Base-by-base conservation (phyloP, 2,113 vertebrate species). In the Serilophus lunatus region DNA sequence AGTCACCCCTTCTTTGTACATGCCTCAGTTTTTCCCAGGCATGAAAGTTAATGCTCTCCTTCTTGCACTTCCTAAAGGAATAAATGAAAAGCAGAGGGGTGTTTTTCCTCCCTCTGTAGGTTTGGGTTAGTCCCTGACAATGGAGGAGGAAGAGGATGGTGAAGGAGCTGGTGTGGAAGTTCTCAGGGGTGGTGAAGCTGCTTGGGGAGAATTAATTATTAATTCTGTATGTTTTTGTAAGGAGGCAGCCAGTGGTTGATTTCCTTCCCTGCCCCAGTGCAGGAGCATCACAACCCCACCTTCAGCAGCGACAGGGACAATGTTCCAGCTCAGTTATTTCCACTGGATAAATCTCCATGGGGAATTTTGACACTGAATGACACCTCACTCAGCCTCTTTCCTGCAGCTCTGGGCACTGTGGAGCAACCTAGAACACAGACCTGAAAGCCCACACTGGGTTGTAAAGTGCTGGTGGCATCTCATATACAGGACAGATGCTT, bases 221-320 rank as follows among this genome's bases (percentile, higher is more conserved):
- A 66, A 53, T 44, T 71, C 16, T 22, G 8, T 19, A 14, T 47
- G 4, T 6, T 70, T 75, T 36, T 35, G 28, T n/a, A 19, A 66
- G 56, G n/a, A 47, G 22, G 51, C 50, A 57, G 66, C 26, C 9
- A 0, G 3, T 17, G 50, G 13, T 45, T 60, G 26, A 23, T 68
- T 47, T 42, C 22, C 23, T n/a, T 23, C 40, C 22, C 28, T 45
- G 33, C 22, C 63, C 4, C 1, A 18, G 7, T 1, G 28, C 63
- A 3, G 24, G 42, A n/a, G 24, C 14, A 6, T 44, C 1, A 1
- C 44, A 81, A n/a, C 40, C 26, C 40, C 0, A 1, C 0, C 0
- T 12, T 40, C 42, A 20, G 35, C 0, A 0, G 49, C 44, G 50
- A 60, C 2, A 8, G 51, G 35, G 69, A 26, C 1, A 13, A 18